phyloP scores from a whole-genome alignment of 2,888 invertebrate species.

The Prosopocoilus inquinatus region DNA sequence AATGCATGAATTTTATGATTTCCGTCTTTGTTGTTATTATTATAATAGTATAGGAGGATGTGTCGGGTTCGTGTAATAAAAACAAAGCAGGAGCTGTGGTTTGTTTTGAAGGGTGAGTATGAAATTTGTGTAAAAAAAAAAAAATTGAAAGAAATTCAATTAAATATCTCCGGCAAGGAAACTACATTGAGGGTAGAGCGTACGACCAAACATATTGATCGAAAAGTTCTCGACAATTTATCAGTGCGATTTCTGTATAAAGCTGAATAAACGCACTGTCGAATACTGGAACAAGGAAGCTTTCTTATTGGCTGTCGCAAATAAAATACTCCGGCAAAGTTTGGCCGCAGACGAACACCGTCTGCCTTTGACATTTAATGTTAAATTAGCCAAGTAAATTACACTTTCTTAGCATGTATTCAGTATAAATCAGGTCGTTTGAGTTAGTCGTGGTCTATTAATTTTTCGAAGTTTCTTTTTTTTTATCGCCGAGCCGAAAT shows the following conservation, averaged over 20 bases:
- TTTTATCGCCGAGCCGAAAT: neutral
- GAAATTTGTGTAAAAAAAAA: too few species aligned
- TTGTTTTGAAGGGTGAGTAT: too few species aligned
- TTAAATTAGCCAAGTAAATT: constrained; percentile 46
- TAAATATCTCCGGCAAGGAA: too few species aligned
- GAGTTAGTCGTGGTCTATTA: constrained; percentile 24
- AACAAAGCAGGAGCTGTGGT: too few species aligned
- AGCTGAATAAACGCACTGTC: constrained; percentile 34
- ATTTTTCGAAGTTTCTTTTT: constrained; percentile 20
- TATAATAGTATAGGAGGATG: too few species aligned
- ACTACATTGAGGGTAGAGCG: too few species aligned
- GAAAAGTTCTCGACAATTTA: constrained; percentile 27
- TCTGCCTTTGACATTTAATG: constrained; percentile 44
- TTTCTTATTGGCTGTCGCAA: constrained; percentile 39
- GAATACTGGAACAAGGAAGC: constrained; percentile 30
- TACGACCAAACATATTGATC: neutral
- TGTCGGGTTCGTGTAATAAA: too few species aligned
- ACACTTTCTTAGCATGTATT: constrained; percentile 45
- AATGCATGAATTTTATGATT: too few species aligned
- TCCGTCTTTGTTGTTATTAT: too few species aligned
- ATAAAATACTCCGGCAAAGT: constrained; percentile 42
- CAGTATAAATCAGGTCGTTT: constrained; percentile 40
- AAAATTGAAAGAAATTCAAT: too few species aligned
- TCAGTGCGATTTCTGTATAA: constrained; percentile 32
- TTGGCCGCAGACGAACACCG: constrained; percentile 42